Percentiles rank a stretch among this genome's conserved stretches.
phyloP scores from a whole-genome alignment of 92 coral and sea anemone genomes.

The Palythoa grandis region DNA sequence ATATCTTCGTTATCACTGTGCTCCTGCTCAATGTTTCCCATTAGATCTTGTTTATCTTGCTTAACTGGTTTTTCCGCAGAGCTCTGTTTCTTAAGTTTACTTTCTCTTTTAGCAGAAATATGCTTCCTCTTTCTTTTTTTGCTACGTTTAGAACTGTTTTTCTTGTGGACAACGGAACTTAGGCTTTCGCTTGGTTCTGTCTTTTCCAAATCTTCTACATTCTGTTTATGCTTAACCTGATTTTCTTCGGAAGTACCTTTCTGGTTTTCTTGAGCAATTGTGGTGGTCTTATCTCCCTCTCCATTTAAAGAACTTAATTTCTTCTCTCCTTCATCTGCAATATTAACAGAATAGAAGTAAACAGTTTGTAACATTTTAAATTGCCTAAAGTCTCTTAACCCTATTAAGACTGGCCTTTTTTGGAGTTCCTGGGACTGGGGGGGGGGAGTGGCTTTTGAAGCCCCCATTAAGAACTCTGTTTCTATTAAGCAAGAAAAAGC shows the following conservation, averaged over 20 bases:
- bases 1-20: conserved; percentile 21
- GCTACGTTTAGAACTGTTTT: neutral
- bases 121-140: neutral
- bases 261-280: neutral
- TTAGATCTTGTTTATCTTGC: neutral
- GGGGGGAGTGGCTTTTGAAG: too few relatives aligned
- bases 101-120: neutral
- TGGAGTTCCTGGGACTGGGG: too few relatives aligned
- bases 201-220: neutral
- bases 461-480: too few relatives aligned
- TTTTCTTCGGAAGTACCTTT: neutral
- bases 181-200: neutral
- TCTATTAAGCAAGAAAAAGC: too few relatives aligned
- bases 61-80: conserved; percentile 1
- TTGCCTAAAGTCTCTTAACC: too few relatives aligned
- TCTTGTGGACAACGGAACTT: neutral
- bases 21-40: conserved; percentile 6
- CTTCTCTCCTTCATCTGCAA: neutral
- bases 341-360: neutral
- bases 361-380: too few relatives aligned
- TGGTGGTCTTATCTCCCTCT: neutral
- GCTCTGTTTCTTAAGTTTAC: conserved; percentile 9
- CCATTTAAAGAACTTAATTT: neutral
- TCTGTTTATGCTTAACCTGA: neutral
- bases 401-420: too few relatives aligned